phyloP scores from a whole-genome alignment of 2,797 vertebrate species.

The Schizopygopsis pylzovi region DNA sequence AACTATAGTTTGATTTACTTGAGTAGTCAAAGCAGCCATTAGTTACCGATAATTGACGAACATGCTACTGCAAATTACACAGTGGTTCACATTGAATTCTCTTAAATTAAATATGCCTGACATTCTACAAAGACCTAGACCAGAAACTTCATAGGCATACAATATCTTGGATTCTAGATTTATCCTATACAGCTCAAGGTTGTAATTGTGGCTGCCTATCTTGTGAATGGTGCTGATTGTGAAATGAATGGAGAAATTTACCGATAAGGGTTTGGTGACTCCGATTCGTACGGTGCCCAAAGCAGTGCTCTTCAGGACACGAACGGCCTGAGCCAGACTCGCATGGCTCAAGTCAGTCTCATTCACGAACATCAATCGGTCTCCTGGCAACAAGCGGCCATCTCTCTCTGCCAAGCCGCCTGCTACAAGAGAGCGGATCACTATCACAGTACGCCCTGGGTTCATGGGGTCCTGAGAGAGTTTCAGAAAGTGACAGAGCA shows the following conservation, averaged over 20 bases:
- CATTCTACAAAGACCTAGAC: not conserved
- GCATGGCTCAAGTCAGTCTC: slow-evolving; percentile 85
- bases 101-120: not conserved
- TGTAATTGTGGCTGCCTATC: not conserved
- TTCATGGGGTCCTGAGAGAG: slow-evolving; percentile 88
- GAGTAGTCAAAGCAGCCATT: not conserved
- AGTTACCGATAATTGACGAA: not conserved
- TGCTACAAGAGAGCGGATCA: slow-evolving; percentile 93
- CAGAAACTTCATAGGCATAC: not conserved
- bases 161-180: slow-evolving; percentile 4
- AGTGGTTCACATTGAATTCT: not conserved
- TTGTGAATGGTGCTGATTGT: not conserved
- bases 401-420: slow-evolving; percentile 90
- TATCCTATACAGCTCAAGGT: not conserved
- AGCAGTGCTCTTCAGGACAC: slow-evolving; percentile 89
- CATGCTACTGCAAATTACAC: not conserved
- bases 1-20: not conserved
- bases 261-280: slow-evolving; percentile 91
- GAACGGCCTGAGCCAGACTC: slow-evolving; percentile 90
- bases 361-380: slow-evolving; percentile 94
- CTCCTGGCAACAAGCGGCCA: slow-evolving; percentile 90
- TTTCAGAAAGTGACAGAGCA: slow-evolving; percentile 22
- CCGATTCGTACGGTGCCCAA: slow-evolving; percentile 86
- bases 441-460: slow-evolving; percentile 88
- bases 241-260: slow-evolving; percentile 71